phyloP scores from a whole-genome alignment of 1,140 invertebrate species.

The Drosophila kanapiae region DNA sequence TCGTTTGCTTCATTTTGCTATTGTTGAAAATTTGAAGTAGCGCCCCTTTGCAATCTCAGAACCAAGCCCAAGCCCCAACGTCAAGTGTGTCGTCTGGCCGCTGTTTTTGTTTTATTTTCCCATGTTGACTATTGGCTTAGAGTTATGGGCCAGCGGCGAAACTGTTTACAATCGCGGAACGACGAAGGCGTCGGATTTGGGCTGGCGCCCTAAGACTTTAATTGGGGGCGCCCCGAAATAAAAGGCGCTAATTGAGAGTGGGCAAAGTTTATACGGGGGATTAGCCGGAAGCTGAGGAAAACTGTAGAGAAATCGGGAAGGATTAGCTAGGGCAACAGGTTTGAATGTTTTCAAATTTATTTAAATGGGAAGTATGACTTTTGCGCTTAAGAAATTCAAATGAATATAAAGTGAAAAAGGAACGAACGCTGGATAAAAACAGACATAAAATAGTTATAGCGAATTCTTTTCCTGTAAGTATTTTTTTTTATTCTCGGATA shows the following conservation, averaged over 20 bases:
- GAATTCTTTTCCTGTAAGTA: no score
- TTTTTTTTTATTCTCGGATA: no score
- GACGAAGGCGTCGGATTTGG: slow-evolving; percentile 38
- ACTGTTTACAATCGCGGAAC: slow-evolving; percentile 68
- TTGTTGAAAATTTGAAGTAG: slow-evolving; percentile 76
- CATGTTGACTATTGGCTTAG: slow-evolving; percentile 81
- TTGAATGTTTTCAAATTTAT: not conserved
- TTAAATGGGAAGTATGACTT: not conserved
- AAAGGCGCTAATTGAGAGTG: slow-evolving; percentile 65
- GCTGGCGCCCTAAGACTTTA: slow-evolving; percentile 59
- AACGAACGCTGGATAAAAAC: not conserved
- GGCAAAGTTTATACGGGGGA: slow-evolving; percentile 27
- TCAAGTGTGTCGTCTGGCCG: slow-evolving; percentile 66
- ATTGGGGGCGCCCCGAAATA: slow-evolving; percentile 60
- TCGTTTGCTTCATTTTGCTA: slow-evolving; percentile 83
- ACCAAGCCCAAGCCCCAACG: slow-evolving; percentile 7
- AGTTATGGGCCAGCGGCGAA: slow-evolving; percentile 72
- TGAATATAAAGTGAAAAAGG: not conserved
- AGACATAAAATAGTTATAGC: no score
- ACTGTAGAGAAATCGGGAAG: not conserved
- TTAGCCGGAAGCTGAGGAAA: slow-evolving; percentile 15
- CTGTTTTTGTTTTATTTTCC: slow-evolving; percentile 79
- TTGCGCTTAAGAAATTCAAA: no score
- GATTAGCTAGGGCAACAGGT: slow-evolving; percentile 22
- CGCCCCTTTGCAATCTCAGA: not conserved